These are phyloP conservation scores for Heliconius nattereri DNA, from an alignment of 1,140 invertebrate species.

Conservation along the genomic window DNA sequence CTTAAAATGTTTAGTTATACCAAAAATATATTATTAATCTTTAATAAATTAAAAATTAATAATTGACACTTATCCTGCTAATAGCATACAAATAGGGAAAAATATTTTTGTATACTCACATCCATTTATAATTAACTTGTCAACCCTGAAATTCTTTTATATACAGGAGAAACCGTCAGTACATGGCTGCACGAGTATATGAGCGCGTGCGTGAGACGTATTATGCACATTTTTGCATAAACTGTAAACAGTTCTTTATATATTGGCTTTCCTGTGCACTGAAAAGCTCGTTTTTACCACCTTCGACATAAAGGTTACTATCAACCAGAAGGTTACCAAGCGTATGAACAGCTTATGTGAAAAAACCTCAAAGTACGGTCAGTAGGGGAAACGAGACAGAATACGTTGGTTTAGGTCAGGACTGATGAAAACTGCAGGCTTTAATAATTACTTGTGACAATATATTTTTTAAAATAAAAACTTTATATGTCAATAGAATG, in stretches of 20 bases:
- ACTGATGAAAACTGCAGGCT: conserved; percentile 32
- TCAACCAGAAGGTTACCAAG: neutral
- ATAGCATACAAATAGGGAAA: neutral
- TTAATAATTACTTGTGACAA: neutral
- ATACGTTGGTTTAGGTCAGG: conserved; percentile 60
- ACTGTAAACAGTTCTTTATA: conserved; percentile 41
- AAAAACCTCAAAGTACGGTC: conserved; percentile 52
- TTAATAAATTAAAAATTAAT: too few species aligned
- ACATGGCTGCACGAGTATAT: conserved; percentile 20
- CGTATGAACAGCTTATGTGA: conserved; percentile 24
- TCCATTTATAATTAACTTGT: neutral
- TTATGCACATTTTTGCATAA: conserved; percentile 57
- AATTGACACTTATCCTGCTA: neutral
- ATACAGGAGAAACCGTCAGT: conserved; percentile 32
- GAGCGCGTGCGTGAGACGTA: conserved; percentile 45
- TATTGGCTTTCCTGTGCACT: conserved; percentile 19
- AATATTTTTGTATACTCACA: neutral
- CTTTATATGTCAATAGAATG: neutral
- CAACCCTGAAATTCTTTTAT: conserved; percentile 35
- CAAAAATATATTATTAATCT: too few species aligned
- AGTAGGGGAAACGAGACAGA: conserved; percentile 50
- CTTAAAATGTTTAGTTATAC: too few species aligned
- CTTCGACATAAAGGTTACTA: conserved; percentile 19
- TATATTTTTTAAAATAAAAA: neutral
- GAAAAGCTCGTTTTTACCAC: conserved; percentile 21